Evolutionary conservation across 2,113 vertebrate species (phyloP).

Genomic region (Erpornis zantholeuca): DNA sequence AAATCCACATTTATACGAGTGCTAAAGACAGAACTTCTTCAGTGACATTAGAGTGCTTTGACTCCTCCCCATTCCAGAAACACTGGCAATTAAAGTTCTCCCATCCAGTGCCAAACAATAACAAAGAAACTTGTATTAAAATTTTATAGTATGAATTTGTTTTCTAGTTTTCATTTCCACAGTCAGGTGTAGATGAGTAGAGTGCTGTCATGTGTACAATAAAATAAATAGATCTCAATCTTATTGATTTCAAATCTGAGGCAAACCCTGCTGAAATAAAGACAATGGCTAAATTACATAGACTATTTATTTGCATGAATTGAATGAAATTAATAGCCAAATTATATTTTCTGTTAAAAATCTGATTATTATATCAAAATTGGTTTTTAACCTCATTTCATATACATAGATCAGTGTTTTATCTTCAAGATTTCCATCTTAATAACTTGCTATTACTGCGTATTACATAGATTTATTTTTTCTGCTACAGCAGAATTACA

Average conservation of each 20-base stretch:
- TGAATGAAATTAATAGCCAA: background rate
- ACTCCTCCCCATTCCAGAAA: background rate
- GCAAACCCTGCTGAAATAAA: background rate
- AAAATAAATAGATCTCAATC: background rate
- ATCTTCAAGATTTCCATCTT: background rate
- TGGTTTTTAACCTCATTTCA: background rate
- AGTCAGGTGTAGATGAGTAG: background rate
- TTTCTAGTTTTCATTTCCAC: background rate
- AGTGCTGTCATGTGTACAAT: background rate
- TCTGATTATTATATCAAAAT: background rate
- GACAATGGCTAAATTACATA: background rate
- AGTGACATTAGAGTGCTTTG: background rate
- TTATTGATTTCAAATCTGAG: background rate
- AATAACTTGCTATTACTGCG: conserved; percentile 15
- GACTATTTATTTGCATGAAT: background rate
- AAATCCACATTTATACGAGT: background rate
- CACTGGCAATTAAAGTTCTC: background rate
- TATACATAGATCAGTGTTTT: background rate
- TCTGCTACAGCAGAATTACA: conserved; percentile 13
- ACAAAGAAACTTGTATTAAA: background rate
- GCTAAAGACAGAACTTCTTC: background rate
- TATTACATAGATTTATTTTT: background rate
- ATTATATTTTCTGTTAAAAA: background rate
- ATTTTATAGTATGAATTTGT: background rate
- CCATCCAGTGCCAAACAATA: background rate